These are phyloP conservation scores for Callosobruchus maculatus DNA, from an alignment of 2,888 invertebrate species.

Conservation along the genomic window DNA sequence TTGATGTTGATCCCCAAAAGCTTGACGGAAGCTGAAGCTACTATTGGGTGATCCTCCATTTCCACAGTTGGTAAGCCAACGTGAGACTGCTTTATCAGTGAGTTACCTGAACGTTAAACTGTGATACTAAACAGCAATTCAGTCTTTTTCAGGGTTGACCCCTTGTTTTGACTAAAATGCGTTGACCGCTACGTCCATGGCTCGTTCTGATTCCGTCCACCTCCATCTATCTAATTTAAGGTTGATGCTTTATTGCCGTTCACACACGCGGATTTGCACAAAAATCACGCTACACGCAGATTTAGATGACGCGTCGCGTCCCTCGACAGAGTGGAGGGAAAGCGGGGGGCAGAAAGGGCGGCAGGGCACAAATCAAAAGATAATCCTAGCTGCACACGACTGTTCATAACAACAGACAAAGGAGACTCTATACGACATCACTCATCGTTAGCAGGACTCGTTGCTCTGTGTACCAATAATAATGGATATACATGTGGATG, in stretches of 20 bases:
- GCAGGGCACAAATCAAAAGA: neutral
- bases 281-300: neutral
- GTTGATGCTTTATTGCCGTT: conserved; percentile 34
- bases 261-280: neutral
- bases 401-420: neutral
- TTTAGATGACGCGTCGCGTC: conserved; percentile 4
- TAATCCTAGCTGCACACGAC: neutral
- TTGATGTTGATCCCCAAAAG: too few relatives aligned
- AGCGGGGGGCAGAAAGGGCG: neutral
- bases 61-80: too few relatives aligned
- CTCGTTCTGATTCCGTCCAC: conserved; percentile 3
- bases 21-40: too few relatives aligned
- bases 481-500: neutral
- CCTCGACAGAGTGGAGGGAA: neutral
- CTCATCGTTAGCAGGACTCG: neutral
- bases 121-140: too few relatives aligned
- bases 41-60: too few relatives aligned
- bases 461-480: neutral
- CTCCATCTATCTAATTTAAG: conserved; percentile 41
- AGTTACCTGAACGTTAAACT: too few relatives aligned
- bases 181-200: neutral
- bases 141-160: too few relatives aligned
- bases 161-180: too few relatives aligned
- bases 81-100: too few relatives aligned
- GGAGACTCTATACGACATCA: neutral